A percentile compares a stretch with the other conserved stretches of the same genome.
Evolutionary conservation across 2,888 invertebrate genomes (phyloP).

Genomic region (Pycnomerus fuliginosus): DNA sequence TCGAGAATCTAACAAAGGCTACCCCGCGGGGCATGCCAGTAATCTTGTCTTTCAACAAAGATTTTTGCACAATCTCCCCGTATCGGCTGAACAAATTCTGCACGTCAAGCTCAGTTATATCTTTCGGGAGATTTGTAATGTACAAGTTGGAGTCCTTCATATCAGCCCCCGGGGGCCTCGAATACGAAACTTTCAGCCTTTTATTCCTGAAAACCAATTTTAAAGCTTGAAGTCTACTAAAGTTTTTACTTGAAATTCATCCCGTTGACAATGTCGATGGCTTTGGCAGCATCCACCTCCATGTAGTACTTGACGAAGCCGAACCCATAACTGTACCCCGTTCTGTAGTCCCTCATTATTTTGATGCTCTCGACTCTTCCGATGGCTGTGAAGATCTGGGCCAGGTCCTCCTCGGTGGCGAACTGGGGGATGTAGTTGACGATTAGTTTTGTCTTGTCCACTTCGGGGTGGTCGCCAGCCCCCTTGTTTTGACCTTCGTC

Average conservation of each 20-base stretch:
- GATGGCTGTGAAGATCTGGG: constrained; percentile 83
- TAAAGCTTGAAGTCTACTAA: constrained; percentile 1
- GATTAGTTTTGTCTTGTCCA: constrained; percentile 76
- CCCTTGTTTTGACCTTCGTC: constrained; percentile 37
- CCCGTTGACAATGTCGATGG: constrained; percentile 85
- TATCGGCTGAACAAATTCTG: constrained; percentile 84
- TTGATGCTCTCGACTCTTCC: constrained; percentile 88
- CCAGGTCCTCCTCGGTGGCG: constrained; percentile 88
- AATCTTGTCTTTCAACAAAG: constrained; percentile 84
- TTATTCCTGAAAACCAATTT: constrained; percentile 67
- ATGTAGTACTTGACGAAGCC: constrained; percentile 91
- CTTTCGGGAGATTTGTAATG: constrained; percentile 87
- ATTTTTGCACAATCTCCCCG: constrained; percentile 90
- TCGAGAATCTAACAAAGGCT: constrained; percentile 90
- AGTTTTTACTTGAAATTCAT: constrained; percentile 46
- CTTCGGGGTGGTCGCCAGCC: constrained; percentile 42
- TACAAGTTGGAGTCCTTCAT: constrained; percentile 94
- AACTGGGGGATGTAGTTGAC: constrained; percentile 95
- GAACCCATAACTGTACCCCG: constrained; percentile 95
- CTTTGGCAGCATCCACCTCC: constrained; percentile 81
- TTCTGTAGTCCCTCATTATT: constrained; percentile 86
- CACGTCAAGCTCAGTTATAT: constrained; percentile 79
- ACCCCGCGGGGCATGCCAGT: constrained; percentile 87
- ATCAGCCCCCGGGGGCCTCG: constrained; percentile 86
- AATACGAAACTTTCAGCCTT: constrained; percentile 90